phyloP scores from a whole-genome alignment of 2,888 invertebrate genomes.

The Spialia ferax region DNA sequence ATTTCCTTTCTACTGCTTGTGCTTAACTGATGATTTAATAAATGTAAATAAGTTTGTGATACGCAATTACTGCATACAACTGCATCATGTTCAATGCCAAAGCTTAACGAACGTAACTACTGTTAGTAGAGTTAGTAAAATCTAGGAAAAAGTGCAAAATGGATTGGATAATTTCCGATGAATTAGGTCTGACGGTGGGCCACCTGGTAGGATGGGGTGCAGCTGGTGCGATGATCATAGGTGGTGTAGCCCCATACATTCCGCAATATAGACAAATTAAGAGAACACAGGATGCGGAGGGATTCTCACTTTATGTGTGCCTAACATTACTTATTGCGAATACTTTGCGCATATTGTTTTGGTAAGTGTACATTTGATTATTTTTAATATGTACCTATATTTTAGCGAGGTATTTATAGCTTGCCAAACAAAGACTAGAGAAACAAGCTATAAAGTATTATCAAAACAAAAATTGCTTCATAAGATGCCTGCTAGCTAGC shows the following conservation, averaged over 20 bases:
- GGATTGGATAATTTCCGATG: slow-evolving; percentile 94
- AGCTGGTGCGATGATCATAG: slow-evolving; percentile 96
- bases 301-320: slow-evolving; percentile 99
- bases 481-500: neutral
- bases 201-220: slow-evolving; percentile 93
- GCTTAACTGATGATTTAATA: slow-evolving; percentile 4
- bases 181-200: slow-evolving; percentile 90
- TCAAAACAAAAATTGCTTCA: neutral
- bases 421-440: slow-evolving; percentile 6
- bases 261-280: slow-evolving; percentile 98
- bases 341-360: slow-evolving; percentile 98
- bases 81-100: slow-evolving; percentile 10
- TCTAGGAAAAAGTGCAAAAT: slow-evolving; percentile 66
- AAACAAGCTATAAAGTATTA: neutral
- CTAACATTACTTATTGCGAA: slow-evolving; percentile 98
- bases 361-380: slow-evolving; percentile 88
- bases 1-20: neutral
- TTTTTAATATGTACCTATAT: neutral
- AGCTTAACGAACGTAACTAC: slow-evolving; percentile 7
- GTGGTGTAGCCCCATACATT: slow-evolving; percentile 98
- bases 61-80: slow-evolving; percentile 6
- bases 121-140: slow-evolving; percentile 24
- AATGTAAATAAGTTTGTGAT: slow-evolving; percentile 22
- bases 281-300: slow-evolving; percentile 96
- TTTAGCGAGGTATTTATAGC: slow-evolving; percentile 7